Evolutionary conservation across 2,113 vertebrate genomes (phyloP).

Genomic region (Phyllopteryx taeniolatus): DNA sequence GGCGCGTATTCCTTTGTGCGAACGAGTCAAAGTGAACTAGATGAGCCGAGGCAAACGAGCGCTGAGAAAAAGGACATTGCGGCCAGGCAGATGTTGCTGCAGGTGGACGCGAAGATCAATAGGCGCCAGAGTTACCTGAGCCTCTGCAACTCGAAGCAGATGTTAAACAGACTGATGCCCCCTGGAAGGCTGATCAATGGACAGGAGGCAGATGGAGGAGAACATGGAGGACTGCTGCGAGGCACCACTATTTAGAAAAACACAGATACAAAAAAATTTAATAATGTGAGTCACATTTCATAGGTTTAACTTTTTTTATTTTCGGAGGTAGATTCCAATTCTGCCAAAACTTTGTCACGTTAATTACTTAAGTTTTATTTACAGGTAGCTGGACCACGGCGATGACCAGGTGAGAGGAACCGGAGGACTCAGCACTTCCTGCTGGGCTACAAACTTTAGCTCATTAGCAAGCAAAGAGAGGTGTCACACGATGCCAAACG

Average conservation of each 20-base stretch:
- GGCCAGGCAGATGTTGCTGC: conserved; percentile 76
- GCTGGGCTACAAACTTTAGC: conserved; percentile 76
- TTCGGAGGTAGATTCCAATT: conserved; percentile 42
- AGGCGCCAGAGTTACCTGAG: conserved; percentile 76
- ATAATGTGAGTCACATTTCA: conserved; percentile 70
- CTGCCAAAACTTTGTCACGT: conserved; percentile 62
- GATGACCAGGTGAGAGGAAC: conserved; percentile 71
- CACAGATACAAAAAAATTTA: conserved; percentile 47
- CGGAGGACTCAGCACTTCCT: conserved; percentile 80
- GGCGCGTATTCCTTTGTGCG: conserved; percentile 36
- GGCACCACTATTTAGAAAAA: conserved; percentile 51
- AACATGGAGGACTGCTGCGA: conserved; percentile 68
- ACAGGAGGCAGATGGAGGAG: conserved; percentile 78
- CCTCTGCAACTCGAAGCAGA: conserved; percentile 75
- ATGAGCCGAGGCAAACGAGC: conserved; percentile 48
- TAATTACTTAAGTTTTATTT: conserved; percentile 79
- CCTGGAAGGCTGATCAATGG: conserved; percentile 79
- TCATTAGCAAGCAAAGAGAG: conserved; percentile 78
- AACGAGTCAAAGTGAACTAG: conserved; percentile 63
- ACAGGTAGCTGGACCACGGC: conserved; percentile 67
- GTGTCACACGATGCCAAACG: conserved; percentile 70
- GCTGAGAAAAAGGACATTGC: conserved; percentile 64
- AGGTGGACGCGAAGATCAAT: conserved; percentile 79
- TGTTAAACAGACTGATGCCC: conserved; percentile 78
- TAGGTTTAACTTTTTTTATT: conserved; percentile 56